Conservation (phyloP, 2,113 vertebrate genomes). For the Naja naja region DNA sequence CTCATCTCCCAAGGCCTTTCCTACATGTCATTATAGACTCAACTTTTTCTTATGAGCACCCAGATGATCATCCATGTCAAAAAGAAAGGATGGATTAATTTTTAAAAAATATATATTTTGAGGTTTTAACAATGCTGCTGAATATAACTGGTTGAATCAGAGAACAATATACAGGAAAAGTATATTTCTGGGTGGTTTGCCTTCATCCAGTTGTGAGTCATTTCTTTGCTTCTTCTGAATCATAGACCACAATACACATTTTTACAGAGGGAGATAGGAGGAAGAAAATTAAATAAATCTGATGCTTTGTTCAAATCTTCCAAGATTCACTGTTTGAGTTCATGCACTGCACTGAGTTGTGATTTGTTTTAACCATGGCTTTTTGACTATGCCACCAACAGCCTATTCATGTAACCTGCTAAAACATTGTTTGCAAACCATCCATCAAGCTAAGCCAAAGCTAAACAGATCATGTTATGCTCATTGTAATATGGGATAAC, state of each 20-base stretch:
- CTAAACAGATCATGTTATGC: not conserved
- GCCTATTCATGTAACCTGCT: not conserved
- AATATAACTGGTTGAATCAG: no score
- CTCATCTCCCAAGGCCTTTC: no score
- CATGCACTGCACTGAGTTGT: not conserved
- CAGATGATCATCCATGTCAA: not conserved
- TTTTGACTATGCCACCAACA: not conserved
- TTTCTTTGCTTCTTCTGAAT: not conserved
- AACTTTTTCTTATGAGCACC: not conserved
- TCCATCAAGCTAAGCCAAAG: not conserved
- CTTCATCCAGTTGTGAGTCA: not conserved
- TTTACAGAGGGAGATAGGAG: not conserved
- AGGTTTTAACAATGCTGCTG: no score
- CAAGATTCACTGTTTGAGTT: not conserved
- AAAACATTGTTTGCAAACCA: not conserved
- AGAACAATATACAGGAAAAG: no score
- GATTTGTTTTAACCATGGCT: not conserved
- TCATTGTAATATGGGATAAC: not conserved
- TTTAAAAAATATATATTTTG: no score
- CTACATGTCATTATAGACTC: no score
- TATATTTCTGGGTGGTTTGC: no score
- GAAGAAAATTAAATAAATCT: not conserved
- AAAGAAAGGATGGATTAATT: not conserved
- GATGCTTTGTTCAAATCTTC: not conserved
- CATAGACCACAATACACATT: not conserved